phyloP scores from a whole-genome alignment of 2,797 vertebrate species.

The Myoxocephalus aenaeus region DNA sequence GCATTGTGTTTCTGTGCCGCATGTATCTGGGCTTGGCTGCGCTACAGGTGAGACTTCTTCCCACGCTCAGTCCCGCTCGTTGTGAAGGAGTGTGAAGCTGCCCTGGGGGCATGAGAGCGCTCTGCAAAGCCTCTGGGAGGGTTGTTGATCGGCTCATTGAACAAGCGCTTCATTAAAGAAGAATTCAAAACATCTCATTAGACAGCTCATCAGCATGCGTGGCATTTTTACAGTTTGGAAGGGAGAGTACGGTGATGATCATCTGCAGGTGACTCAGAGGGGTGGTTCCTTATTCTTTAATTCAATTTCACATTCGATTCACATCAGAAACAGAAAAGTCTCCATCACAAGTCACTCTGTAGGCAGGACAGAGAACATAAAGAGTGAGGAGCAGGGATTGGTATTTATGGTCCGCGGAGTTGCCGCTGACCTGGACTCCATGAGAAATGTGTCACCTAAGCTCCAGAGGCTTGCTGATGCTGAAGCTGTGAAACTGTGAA shows the following conservation, averaged over 20 bases:
- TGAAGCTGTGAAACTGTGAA: slow-evolving; percentile 31
- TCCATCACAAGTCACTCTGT: background rate
- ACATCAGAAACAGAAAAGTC: background rate
- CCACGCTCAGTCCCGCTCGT: slow-evolving; percentile 20
- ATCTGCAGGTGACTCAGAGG: background rate
- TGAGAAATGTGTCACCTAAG: slow-evolving; percentile 74
- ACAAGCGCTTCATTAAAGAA: slow-evolving; percentile 28
- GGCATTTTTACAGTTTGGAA: background rate
- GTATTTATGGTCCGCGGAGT: slow-evolving; percentile 44
- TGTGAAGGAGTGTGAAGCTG: slow-evolving; percentile 28
- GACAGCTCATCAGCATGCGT: slow-evolving; percentile 1
- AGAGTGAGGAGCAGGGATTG: slow-evolving; percentile 35
- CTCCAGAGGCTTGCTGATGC: slow-evolving; percentile 35
- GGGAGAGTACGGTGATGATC: background rate
- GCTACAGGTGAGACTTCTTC: slow-evolving; percentile 52
- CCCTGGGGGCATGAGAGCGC: slow-evolving; percentile 31
- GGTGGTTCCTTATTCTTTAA: background rate
- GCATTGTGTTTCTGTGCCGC: slow-evolving; percentile 39
- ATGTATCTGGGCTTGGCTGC: slow-evolving; percentile 20
- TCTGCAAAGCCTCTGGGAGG: slow-evolving; percentile 37
- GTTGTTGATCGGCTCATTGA: slow-evolving; percentile 31
- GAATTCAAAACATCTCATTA: slow-evolving; percentile 66
- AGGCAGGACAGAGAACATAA: background rate
- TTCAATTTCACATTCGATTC: background rate
- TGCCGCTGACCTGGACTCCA: slow-evolving; percentile 36